Conservation (phyloP, 2,888 invertebrate genomes). For the Caenorhabditis afra region DNA sequence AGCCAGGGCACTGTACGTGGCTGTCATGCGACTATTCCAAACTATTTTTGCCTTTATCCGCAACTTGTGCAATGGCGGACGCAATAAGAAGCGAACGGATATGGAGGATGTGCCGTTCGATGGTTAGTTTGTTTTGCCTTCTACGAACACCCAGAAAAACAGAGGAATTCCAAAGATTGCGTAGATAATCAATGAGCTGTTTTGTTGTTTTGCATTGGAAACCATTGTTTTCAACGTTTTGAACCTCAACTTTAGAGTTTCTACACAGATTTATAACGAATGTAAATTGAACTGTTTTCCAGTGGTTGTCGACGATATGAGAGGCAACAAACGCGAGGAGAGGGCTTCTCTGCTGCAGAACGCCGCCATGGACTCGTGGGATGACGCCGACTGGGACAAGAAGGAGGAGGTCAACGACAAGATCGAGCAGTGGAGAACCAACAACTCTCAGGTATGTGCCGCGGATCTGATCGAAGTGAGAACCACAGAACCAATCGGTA, state of each 20-base stretch:
- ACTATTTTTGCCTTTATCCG: constrained; percentile 47
- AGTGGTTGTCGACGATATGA: constrained; percentile 51
- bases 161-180: background rate
- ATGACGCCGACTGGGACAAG: constrained; percentile 69
- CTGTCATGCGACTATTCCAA: constrained; percentile 56
- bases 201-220: too few relatives aligned
- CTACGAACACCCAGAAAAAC: too few relatives aligned
- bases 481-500: too few relatives aligned
- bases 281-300: constrained; percentile 1
- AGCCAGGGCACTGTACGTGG: constrained; percentile 54
- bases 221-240: too few relatives aligned
- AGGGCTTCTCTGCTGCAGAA: constrained; percentile 50
- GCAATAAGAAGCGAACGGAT: constrained; percentile 51
- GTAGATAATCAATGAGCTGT: too few relatives aligned
- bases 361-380: constrained; percentile 65
- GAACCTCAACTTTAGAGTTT: too few relatives aligned
- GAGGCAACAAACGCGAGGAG: constrained; percentile 40
- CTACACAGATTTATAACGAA: background rate
- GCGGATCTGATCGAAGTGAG: too few relatives aligned
- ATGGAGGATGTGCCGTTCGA: constrained; percentile 60
- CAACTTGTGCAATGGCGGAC: constrained; percentile 48
- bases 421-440: constrained; percentile 76
- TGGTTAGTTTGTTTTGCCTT: constrained; percentile 15
- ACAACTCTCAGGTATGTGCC: constrained; percentile 25
- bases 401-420: constrained; percentile 72